phyloP scores from a whole-genome alignment of 2,113 vertebrate genomes.

The Ceratotherium simum region DNA sequence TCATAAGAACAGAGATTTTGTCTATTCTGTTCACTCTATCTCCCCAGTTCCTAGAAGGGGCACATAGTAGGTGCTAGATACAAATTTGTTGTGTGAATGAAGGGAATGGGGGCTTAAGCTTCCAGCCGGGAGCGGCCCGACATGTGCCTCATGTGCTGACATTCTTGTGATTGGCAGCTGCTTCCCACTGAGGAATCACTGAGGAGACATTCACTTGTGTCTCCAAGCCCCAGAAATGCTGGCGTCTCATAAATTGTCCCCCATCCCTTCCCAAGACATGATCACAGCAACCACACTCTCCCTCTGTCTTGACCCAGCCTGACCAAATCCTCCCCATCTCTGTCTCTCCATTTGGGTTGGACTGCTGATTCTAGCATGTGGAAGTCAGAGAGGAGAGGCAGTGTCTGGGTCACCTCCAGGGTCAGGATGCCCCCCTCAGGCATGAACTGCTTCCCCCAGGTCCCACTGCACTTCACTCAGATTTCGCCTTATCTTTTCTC shows the following conservation, averaged over 20 bases:
- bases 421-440: no score
- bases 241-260: not conserved
- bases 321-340: not conserved
- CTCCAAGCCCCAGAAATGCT: not conserved
- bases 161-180: not conserved
- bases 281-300: not conserved
- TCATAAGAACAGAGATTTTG: not conserved
- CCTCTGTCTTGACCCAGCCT: not conserved
- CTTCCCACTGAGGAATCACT: not conserved
- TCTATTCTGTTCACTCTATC: not conserved
- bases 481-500: not conserved
- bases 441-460: not conserved
- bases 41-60: not conserved
- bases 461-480: not conserved
- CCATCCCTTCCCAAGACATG: not conserved
- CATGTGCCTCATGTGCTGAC: accelerated
- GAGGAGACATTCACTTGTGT: not conserved
- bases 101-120: accelerated
- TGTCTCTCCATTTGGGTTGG: accelerated
- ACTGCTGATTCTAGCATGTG: not conserved
- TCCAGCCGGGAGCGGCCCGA: not conserved
- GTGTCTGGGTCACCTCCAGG: not conserved
- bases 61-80: no score
- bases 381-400: not conserved
- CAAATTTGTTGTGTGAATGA: not conserved